Conservation (phyloP, 2,888 invertebrate genomes). For the Galerucella pusilla region DNA sequence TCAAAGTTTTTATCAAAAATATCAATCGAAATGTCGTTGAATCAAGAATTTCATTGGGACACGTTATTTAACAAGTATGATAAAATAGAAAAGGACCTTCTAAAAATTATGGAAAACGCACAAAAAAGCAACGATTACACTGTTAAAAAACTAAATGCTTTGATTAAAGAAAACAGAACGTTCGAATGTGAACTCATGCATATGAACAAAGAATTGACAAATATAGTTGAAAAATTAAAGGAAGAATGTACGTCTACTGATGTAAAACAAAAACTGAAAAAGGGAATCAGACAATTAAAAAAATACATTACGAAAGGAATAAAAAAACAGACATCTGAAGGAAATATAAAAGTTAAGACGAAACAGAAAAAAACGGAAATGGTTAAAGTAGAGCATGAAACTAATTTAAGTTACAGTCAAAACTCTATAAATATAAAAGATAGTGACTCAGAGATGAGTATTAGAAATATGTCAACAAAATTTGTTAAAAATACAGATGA, state of each 20-base stretch:
- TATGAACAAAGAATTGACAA: neutral
- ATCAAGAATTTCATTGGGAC: neutral
- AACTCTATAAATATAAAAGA: neutral
- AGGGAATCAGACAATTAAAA: too few species aligned
- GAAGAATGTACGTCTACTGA: neutral
- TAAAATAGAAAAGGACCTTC: neutral
- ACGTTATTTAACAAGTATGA: neutral
- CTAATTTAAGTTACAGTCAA: neutral
- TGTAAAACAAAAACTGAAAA: neutral
- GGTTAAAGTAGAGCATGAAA: neutral
- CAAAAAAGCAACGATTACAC: slow-evolving; percentile 2
- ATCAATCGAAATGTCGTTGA: neutral
- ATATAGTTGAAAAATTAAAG: neutral
- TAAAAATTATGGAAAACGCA: slow-evolving; percentile 1
- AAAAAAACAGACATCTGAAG: neutral
- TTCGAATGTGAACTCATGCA: neutral
- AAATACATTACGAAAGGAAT: neutral
- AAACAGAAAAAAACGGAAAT: neutral
- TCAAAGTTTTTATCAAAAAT: neutral
- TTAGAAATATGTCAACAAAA: neutral
- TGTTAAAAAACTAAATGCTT: neutral
- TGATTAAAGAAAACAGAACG: neutral
- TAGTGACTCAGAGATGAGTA: neutral
- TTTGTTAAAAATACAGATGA: neutral
- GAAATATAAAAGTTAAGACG: neutral